These are phyloP conservation scores for Bambusicola thoracicus DNA, from an alignment of 2,113 vertebrate genomes.

Conservation along the genomic window DNA sequence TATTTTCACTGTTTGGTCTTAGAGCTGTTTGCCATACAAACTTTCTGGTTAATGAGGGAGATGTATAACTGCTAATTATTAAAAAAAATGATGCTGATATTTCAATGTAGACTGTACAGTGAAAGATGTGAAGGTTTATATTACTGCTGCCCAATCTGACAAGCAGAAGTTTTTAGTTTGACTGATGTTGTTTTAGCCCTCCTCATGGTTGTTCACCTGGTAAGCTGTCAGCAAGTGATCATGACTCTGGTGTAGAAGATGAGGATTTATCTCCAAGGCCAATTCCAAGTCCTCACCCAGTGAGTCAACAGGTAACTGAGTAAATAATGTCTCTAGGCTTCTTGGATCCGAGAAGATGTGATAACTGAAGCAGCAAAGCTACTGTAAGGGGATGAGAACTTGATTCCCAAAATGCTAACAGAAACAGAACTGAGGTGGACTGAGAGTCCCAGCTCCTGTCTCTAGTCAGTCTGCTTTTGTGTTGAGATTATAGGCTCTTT, in stretches of 20 bases:
- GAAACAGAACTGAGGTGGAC: not conserved
- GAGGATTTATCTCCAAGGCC: conserved; percentile 94
- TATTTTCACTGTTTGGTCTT: not conserved
- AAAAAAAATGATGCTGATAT: not conserved
- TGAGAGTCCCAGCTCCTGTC: not conserved
- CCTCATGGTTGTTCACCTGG: conserved; percentile 44
- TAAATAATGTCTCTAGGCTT: not conserved
- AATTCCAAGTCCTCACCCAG: conserved; percentile 92
- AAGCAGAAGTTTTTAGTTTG: not conserved
- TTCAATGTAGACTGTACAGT: not conserved
- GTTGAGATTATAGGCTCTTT: not conserved
- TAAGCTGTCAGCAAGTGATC: conserved; percentile 83
- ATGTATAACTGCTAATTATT: not conserved
- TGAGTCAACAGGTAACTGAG: conserved; percentile 85
- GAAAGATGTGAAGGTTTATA: not conserved
- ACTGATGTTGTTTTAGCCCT: conserved; percentile 25
- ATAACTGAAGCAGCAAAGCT: not conserved
- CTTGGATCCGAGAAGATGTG: not conserved
- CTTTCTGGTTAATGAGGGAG: not conserved
- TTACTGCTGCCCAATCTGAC: not conserved
- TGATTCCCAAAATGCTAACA: not conserved
- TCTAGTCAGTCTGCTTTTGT: not conserved
- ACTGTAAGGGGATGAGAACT: not conserved
- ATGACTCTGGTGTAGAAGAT: conserved; percentile 94
- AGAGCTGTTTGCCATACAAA: not conserved